Evolutionary conservation across 2,888 invertebrate species (phyloP).

Genomic region (Rhagonycha lutea): DNA sequence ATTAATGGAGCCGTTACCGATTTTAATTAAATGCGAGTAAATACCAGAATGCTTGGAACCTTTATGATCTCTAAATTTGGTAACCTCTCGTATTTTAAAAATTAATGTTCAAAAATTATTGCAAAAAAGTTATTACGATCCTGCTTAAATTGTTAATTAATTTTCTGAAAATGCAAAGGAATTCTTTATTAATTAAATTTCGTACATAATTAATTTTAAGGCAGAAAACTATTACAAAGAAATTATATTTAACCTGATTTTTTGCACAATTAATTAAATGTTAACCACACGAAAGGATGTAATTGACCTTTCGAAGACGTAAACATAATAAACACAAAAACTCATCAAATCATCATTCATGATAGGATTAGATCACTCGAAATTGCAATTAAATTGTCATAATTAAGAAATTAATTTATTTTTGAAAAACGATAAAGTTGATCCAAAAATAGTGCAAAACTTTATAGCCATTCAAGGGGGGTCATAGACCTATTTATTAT

Average conservation of each 20-base stretch:
- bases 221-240: not conserved
- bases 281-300: not conserved
- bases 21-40: too few relatives aligned
- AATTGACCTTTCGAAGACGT: not conserved
- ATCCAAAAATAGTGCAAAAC: not conserved
- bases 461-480: not conserved
- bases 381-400: not conserved
- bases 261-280: not conserved
- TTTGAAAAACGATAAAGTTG: not conserved
- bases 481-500: not conserved
- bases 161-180: not conserved
- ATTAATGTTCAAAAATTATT: not conserved
- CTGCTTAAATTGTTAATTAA: not conserved
- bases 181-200: not conserved
- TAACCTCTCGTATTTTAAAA: not conserved
- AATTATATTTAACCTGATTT: not conserved
- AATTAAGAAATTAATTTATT: not conserved
- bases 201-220: not conserved
- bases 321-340: not conserved
- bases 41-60: too few relatives aligned
- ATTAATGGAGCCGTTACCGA: too few relatives aligned
- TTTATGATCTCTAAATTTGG: not conserved
- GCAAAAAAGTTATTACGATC: not conserved
- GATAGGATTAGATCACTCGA: not conserved
- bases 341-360: not conserved